A percentile compares a stretch with the other conserved stretches of the same genome.
Conservation (phyloP, 2,113 vertebrate species). For the Pterocles burchelli region DNA sequence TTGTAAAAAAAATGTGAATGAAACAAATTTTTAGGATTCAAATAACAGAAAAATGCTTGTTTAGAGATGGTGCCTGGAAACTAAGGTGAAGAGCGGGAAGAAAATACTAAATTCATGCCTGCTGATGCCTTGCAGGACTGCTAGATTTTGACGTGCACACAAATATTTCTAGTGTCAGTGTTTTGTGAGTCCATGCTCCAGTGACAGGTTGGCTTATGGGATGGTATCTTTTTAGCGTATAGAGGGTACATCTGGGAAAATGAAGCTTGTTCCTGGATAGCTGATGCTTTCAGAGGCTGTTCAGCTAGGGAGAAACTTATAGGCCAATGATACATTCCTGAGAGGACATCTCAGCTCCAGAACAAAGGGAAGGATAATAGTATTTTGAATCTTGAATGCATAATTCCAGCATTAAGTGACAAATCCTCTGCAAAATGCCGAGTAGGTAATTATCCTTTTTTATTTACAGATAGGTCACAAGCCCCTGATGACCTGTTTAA, state of each 20-base stretch:
- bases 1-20: neutral
- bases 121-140: neutral
- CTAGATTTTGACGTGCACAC: neutral
- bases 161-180: neutral
- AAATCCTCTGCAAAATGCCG: neutral
- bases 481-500: neutral
- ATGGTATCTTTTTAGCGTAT: accelerated
- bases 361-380: neutral
- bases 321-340: neutral
- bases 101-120: neutral
- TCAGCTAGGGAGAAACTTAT: neutral
- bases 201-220: neutral
- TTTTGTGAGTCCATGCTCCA: neutral
- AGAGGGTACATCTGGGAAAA: neutral
- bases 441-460: neutral
- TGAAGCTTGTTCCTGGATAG: neutral
- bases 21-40: neutral
- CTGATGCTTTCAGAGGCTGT: neutral
- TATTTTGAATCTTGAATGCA: neutral
- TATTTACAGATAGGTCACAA: neutral
- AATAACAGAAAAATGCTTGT: neutral
- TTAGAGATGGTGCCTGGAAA: neutral
- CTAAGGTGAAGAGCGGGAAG: neutral
- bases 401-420: neutral
- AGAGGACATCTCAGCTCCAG: neutral